Evolutionary conservation across 2,888 invertebrate species (phyloP).

Genomic region (Drosophila aldrichi): DNA sequence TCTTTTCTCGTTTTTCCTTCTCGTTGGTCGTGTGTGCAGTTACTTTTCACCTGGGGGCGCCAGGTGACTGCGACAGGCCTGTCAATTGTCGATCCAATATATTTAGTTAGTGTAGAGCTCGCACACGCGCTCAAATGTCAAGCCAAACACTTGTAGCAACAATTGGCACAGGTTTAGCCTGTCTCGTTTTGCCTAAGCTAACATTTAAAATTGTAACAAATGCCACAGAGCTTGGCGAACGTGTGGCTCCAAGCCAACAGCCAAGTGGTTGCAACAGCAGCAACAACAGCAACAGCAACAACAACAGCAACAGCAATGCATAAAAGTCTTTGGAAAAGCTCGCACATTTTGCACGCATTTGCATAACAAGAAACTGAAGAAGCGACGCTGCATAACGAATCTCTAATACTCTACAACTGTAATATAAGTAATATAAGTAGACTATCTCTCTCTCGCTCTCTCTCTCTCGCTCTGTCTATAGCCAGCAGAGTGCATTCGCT

Average conservation of each 20-base stretch:
- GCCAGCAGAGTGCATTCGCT: slow-evolving; percentile 5
- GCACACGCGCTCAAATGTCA: slow-evolving; percentile 71
- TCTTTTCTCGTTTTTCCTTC: background rate
- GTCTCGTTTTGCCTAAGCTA: slow-evolving; percentile 69
- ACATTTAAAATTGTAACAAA: slow-evolving; percentile 82
- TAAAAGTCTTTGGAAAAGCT: slow-evolving; percentile 60
- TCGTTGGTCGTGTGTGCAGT: too few relatives aligned
- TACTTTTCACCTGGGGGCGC: slow-evolving; percentile 67
- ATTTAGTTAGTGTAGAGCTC: slow-evolving; percentile 59
- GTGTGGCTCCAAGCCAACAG: slow-evolving; percentile 75
- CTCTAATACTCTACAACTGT: slow-evolving; percentile 39
- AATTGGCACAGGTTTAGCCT: slow-evolving; percentile 70
- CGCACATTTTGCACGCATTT: slow-evolving; percentile 80
- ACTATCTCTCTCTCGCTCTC: background rate
- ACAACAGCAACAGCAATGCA: background rate
- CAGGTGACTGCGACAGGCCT: slow-evolving; percentile 41
- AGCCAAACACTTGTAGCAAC: slow-evolving; percentile 76
- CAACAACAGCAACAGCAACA: slow-evolving; percentile 45
- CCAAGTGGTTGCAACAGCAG: slow-evolving; percentile 29
- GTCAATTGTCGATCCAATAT: slow-evolving; percentile 57
- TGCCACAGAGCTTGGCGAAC: slow-evolving; percentile 74
- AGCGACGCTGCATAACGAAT: slow-evolving; percentile 10
- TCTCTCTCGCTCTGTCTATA: too few relatives aligned
- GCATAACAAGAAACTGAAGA: slow-evolving; percentile 68
- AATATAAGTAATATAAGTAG: too few relatives aligned